Base-by-base conservation (phyloP, 2,888 invertebrate genomes). In the Mimumesa dahlbomi region DNA sequence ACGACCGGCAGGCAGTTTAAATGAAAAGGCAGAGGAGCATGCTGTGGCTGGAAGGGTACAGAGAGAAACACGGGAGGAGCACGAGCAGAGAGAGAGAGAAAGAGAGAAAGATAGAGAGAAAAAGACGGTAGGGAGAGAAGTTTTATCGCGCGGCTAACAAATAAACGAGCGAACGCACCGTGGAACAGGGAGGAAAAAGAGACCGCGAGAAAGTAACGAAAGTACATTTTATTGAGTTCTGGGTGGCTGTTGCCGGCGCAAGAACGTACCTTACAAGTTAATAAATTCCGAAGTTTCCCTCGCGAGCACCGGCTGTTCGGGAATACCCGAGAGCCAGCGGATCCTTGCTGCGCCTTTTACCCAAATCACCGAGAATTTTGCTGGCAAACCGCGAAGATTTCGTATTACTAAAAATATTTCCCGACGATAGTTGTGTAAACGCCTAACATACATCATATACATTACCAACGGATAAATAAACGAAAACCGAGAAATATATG, bases 241-340 rank as follows among this genome's bases (percentile, higher is more conserved):
- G 72, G 63, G 63, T 73, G 74, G 70, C 61, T 63, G 59, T 46
- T 54, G 61, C 58, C n/a, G 34, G 40, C 46, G 70, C 61, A 67
- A 66, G 69, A 77, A 73, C 80, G 69, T 70, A 71, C 80, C 77
- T 68, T 75, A 65, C 80, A 67, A 77, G 79, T 80, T 79, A 62
- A 79, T 79, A 79, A 79, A 75, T 79, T 70, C 54, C 59, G 7
- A 40, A 53, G 68, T 72, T 79, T 79, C 64, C 76, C 75, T 56
- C 50, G 56, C 25, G 65, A 22, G 38, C 62, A 54, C 56, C 21
- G 22, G 31, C 45, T n/a, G 13, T 34, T 2, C n/a, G 36, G 5
- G 19, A 31, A 50, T 46, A 31, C 34, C 31, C 45, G 11, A 9
- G 58, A 54, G 68, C 62, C n/a, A n/a, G n/a, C n/a, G n/a, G 14